Evolutionary conservation across 1,140 invertebrate genomes (phyloP), one percentile per base, ranked within the genome.

Genomic region (Leptinotarsa defecta): DNA sequence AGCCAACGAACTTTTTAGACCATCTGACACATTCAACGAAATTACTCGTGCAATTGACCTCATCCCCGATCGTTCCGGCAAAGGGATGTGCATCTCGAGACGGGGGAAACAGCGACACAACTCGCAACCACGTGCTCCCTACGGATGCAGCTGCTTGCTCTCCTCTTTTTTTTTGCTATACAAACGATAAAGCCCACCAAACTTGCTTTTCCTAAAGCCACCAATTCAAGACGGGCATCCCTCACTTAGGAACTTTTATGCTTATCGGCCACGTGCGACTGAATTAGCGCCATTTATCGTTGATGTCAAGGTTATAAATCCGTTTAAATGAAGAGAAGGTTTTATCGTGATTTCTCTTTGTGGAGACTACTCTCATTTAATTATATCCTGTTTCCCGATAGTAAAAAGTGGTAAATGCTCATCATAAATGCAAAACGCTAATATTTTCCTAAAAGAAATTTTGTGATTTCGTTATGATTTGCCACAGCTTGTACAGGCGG

Each of bases 61-160:
- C 13, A 8, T 1, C 22, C 65, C 11, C 4, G 3, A 6, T 27
- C 65, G 22, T 34, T 34, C 65, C 27, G 43, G 8, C 65, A 68
- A 68, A 27, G 24, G 22, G 24, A n/a, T 11, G 17, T 24, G 11
- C 19, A 19, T 68, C 24, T 68, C 52, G 52, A 57, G n/a, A 57
- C 52, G n/a, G 52, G 52, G 52, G 65, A 68, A 24, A n/a, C 20
- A 68, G 24, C 24, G 65, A n/a, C 43, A 68, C 24, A 27, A 17
- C 20, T 43, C 24, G 24, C 65, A 27, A 24, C 65, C 65, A 68
- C 65, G 65, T 68, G 65, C 65, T 68, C 22, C 27, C 43, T 68
- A 27, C 65, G 65, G 65, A 68, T 68, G 65, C 65, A 68, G 65
- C 65, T 68, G 65, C 65, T 68, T 17, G 65, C 17, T 68, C 65